A percentile compares a stretch with the other conserved stretches of the same genome.
phyloP scores from a whole-genome alignment of 2,888 invertebrate species.

The Amorpha juglandis region DNA sequence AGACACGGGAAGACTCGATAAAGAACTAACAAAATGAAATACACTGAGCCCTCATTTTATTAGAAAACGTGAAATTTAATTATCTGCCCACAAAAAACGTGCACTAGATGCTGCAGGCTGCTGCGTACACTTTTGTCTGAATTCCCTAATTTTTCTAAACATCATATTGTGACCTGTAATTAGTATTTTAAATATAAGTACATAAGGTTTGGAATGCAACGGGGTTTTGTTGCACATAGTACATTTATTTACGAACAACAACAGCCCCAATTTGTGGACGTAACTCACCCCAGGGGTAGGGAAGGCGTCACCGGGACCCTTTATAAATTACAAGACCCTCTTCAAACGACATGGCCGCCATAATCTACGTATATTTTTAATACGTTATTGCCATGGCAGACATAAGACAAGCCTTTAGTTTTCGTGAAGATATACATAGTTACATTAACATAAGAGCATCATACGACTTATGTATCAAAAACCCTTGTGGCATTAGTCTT shows the following conservation, averaged over 20 bases:
- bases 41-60: too few relatives aligned
- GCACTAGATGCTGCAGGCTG: not conserved
- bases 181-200: not conserved
- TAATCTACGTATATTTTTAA: conserved; percentile 26
- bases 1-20: not conserved
- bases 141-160: not conserved
- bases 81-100: not conserved
- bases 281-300: conserved; percentile 30
- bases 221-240: not conserved
- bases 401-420: not conserved
- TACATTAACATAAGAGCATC: not conserved
- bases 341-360: conserved; percentile 30
- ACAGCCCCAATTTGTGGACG: conserved; percentile 22
- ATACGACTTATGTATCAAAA: too few relatives aligned
- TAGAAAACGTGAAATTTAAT: not conserved
- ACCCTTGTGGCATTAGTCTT: too few relatives aligned
- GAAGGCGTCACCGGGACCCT: conserved; percentile 34
- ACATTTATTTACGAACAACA: conserved; percentile 15
- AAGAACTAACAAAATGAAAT: not conserved
- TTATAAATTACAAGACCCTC: conserved; percentile 32
- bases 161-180: not conserved
- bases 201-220: conserved; percentile 2
- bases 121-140: not conserved
- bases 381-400: conserved; percentile 7
- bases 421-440: not conserved